phyloP scores from a whole-genome alignment of 2,797 vertebrate species.

The Rhinophrynus dorsalis region DNA sequence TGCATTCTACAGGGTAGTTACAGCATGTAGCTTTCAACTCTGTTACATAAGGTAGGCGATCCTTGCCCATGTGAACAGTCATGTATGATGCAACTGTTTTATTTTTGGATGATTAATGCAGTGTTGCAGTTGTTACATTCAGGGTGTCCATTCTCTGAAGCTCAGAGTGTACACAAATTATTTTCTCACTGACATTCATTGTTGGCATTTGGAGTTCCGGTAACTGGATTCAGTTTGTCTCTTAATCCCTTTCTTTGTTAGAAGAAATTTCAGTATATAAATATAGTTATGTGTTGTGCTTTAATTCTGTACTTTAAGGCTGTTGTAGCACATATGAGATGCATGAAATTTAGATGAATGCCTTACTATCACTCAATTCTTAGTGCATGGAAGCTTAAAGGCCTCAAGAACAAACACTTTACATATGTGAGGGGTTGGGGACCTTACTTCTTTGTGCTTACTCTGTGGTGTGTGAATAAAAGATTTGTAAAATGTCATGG shows the following conservation, averaged over 20 bases:
- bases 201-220: slow-evolving; percentile 1
- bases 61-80: no score
- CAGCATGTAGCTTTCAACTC: no score
- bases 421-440: slow-evolving; percentile 30
- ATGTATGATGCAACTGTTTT: no score
- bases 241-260: slow-evolving; percentile 27
- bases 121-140: no score
- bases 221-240: slow-evolving; percentile 24
- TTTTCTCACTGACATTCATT: slow-evolving; percentile 6
- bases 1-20: no score
- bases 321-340: slow-evolving; percentile 36
- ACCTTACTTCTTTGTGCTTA: slow-evolving; percentile 27
- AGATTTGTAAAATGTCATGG: slow-evolving; percentile 49
- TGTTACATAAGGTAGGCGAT: no score
- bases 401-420: slow-evolving; percentile 35
- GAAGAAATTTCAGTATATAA: slow-evolving; percentile 27
- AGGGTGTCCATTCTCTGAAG: no score
- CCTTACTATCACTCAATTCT: slow-evolving; percentile 26
- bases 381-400: slow-evolving; percentile 35
- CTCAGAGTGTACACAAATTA: slow-evolving; percentile 6
- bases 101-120: no score
- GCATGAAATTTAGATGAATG: slow-evolving; percentile 45
- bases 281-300: slow-evolving; percentile 40
- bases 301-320: slow-evolving; percentile 26
- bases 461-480: slow-evolving; percentile 41